A percentile compares a stretch with the other conserved stretches of the same genome.
Conservation (phyloP, 92 coral and sea anemone species). For the Umimayanthus kanabou region DNA sequence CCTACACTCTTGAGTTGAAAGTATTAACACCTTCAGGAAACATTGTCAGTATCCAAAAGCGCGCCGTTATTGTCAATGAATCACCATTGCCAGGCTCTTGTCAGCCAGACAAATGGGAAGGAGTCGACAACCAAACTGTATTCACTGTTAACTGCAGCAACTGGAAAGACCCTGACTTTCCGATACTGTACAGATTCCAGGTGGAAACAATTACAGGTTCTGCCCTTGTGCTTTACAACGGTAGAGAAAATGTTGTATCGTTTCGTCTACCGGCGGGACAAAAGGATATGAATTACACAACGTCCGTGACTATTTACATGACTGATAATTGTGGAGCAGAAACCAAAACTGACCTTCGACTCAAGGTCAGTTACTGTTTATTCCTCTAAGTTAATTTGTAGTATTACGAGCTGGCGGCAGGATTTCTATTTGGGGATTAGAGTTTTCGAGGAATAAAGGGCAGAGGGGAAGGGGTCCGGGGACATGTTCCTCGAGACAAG, state of each 20-base stretch:
- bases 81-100: constrained; percentile 3
- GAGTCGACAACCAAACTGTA: not conserved
- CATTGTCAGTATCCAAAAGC: not conserved
- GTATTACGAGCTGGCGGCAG: not conserved
- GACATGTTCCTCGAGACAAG: no score
- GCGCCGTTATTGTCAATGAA: not conserved
- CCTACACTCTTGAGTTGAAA: not conserved
- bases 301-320: not conserved
- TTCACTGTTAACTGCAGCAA: constrained; percentile 8
- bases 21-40: constrained; percentile 3
- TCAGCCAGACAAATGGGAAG: not conserved
- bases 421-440: no score
- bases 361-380: not conserved
- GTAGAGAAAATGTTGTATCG: not conserved
- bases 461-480: no score
- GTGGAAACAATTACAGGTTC: not conserved
- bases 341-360: not conserved
- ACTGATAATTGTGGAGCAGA: constrained; percentile 6
- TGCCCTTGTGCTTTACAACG: not conserved
- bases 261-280: constrained; percentile 6
- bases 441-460: no score
- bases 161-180: constrained; percentile 12
- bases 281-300: not conserved
- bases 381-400: not conserved
- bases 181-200: not conserved